Evolutionary conservation across 2,113 vertebrate genomes (phyloP).

Genomic region (Lampris megalopsis): DNA sequence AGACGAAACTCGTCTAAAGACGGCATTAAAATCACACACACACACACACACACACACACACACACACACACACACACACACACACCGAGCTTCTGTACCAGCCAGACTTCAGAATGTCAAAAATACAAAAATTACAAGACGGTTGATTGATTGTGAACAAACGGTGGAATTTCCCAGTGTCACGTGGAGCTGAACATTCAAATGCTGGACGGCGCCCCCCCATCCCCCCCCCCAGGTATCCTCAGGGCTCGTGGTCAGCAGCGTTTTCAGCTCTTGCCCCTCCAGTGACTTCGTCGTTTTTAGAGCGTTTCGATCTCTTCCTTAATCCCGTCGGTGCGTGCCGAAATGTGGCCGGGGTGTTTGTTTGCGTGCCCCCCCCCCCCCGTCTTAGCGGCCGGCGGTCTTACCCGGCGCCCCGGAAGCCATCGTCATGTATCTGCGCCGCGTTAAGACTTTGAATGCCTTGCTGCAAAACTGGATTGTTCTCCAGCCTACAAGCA

Average conservation of each 20-base stretch:
- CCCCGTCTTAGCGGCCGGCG: neutral
- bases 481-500: neutral
- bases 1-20: constrained; percentile 49
- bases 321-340: constrained; percentile 33
- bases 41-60: too few relatives aligned
- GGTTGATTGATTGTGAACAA: constrained; percentile 59
- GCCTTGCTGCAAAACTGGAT: neutral
- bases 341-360: neutral
- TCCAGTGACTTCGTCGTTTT: constrained; percentile 67
- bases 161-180: constrained; percentile 71
- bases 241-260: constrained; percentile 45
- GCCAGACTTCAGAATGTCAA: constrained; percentile 19
- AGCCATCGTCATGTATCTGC: constrained; percentile 12
- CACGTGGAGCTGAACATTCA: constrained; percentile 67
- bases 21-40: constrained; percentile 54
- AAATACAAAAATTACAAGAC: constrained; percentile 49
- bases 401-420: constrained; percentile 18
- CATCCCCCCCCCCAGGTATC: constrained; percentile 60
- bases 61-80: too few relatives aligned
- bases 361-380: constrained; percentile 36
- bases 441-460: constrained; percentile 16
- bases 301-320: constrained; percentile 58
- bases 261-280: constrained; percentile 71
- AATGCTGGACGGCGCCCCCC: constrained; percentile 69
- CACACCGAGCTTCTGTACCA: constrained; percentile 1